Evolutionary conservation across 2,113 vertebrate genomes (phyloP).

Genomic region (Trematocara stigmaticum): DNA sequence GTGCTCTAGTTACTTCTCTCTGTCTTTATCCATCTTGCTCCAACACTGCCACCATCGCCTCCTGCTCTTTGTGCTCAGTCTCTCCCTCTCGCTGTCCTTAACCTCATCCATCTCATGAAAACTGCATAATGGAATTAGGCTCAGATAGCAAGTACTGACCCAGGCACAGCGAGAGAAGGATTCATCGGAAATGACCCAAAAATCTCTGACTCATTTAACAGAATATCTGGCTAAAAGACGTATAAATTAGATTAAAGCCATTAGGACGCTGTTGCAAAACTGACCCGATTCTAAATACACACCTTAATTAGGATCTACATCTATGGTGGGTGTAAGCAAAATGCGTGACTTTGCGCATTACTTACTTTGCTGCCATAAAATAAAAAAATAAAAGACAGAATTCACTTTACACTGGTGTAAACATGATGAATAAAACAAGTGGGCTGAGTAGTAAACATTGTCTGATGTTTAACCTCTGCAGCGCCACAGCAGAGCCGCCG

Average conservation of each 20-base stretch:
- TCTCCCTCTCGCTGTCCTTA: slow-evolving; percentile 31
- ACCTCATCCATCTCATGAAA: slow-evolving; percentile 58
- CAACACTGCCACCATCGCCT: slow-evolving; percentile 4
- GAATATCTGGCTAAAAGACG: slow-evolving; percentile 1
- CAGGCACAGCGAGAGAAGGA: slow-evolving; percentile 11
- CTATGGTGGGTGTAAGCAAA: background rate
- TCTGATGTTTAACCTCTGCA: slow-evolving; percentile 40
- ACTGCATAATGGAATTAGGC: slow-evolving; percentile 62
- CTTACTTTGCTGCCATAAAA: background rate
- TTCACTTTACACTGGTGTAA: background rate
- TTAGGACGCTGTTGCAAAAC: background rate
- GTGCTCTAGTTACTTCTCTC: slow-evolving; percentile 49
- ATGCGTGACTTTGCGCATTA: slow-evolving; percentile 13
- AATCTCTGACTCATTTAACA: slow-evolving; percentile 18
- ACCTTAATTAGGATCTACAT: background rate
- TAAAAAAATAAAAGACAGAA: background rate
- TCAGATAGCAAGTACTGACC: slow-evolving; percentile 45
- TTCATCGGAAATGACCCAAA: slow-evolving; percentile 29
- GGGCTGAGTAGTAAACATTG: slow-evolving; percentile 35
- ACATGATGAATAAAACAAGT: slow-evolving; percentile 55
- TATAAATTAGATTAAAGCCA: slow-evolving; percentile 1
- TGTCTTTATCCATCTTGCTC: slow-evolving; percentile 49
- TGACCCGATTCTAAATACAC: background rate
- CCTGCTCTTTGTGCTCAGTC: background rate
- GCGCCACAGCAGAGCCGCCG: background rate